A percentile compares a stretch with the other conserved stretches of the same genome.
These are phyloP conservation scores for Callospermophilus lateralis DNA, from an alignment of 2,113 vertebrate genomes.

Conservation along the genomic window DNA sequence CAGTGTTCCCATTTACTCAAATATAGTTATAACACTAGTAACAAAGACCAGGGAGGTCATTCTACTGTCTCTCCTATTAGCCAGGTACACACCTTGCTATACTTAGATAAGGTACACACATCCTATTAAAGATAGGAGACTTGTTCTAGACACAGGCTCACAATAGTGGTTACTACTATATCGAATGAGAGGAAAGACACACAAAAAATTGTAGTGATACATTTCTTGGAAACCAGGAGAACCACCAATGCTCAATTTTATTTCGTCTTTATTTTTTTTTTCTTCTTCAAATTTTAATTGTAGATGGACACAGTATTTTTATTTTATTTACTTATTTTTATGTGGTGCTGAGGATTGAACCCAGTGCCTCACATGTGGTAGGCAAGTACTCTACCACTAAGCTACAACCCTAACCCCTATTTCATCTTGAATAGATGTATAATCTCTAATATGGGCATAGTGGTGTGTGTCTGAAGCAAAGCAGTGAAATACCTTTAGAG, in stretches of 20 bases:
- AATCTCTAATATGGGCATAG: background rate
- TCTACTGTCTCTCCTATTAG: conserved; percentile 78
- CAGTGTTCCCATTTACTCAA: conserved; percentile 68
- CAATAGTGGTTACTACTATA: fast-evolving
- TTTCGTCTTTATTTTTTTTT: conserved; percentile 49
- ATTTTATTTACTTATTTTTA: no score
- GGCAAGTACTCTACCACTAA: no score
- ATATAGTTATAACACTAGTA: conserved; percentile 81
- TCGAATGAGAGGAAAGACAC: background rate
- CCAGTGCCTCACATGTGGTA: no score
- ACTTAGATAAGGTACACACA: conserved; percentile 86
- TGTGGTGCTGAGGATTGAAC: no score
- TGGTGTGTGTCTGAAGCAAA: no score
- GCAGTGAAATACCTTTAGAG: background rate
- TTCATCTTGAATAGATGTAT: conserved; percentile 22
- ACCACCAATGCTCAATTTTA: conserved; percentile 36
- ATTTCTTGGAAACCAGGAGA: conserved; percentile 44
- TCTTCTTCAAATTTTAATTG: background rate
- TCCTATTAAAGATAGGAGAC: conserved; percentile 72
- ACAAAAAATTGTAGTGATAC: background rate
- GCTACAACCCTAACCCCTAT: no score
- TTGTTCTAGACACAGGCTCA: conserved; percentile 60
- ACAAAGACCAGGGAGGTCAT: conserved; percentile 82
- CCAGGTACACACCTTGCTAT: conserved; percentile 80
- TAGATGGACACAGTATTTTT: no score